Percentiles rank a stretch among this genome's conserved stretches.
These are phyloP conservation scores for Tapera naevia DNA, from an alignment of 2,797 vertebrate species.

Conservation along the genomic window DNA sequence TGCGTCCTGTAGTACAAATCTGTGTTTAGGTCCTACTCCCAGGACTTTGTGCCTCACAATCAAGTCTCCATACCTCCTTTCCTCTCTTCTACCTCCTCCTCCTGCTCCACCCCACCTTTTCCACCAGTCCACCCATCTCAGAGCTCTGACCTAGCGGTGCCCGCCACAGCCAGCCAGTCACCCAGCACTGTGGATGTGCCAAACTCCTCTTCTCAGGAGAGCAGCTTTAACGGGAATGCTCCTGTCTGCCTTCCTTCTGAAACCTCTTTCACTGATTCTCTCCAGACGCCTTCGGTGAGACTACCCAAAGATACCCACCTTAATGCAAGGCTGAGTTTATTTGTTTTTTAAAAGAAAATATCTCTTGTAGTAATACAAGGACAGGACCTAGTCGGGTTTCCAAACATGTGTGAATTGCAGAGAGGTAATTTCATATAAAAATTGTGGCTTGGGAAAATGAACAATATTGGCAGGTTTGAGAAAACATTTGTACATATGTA, in stretches of 20 bases:
- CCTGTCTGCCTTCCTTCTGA: slow-evolving; percentile 93
- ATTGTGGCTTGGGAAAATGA: neutral
- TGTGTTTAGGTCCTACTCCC: slow-evolving; percentile 86
- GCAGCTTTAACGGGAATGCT: slow-evolving; percentile 86
- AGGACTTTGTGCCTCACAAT: slow-evolving; percentile 82
- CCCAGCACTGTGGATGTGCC: slow-evolving; percentile 86
- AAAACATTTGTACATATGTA: accelerated
- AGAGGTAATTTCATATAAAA: neutral
- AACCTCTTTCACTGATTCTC: slow-evolving; percentile 91
- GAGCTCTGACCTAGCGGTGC: slow-evolving; percentile 86
- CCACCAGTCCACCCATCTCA: slow-evolving; percentile 78
- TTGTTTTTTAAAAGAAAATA: neutral
- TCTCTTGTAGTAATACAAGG: neutral
- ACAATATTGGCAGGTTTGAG: neutral
- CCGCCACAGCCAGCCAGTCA: slow-evolving; percentile 82
- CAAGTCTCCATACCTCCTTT: slow-evolving; percentile 80
- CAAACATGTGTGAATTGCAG: neutral
- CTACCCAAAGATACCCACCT: slow-evolving; percentile 5
- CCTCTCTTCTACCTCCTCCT: slow-evolving; percentile 81
- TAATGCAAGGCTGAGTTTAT: neutral
- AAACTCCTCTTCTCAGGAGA: slow-evolving; percentile 88
- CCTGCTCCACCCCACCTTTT: slow-evolving; percentile 80
- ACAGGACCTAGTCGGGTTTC: neutral
- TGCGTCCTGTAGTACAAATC: slow-evolving; percentile 76
- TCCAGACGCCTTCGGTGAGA: slow-evolving; percentile 94